A percentile compares a stretch with the other conserved stretches of the same genome.
phyloP scores from a whole-genome alignment of 2,888 invertebrate genomes.

The Invenusta paracnida region DNA sequence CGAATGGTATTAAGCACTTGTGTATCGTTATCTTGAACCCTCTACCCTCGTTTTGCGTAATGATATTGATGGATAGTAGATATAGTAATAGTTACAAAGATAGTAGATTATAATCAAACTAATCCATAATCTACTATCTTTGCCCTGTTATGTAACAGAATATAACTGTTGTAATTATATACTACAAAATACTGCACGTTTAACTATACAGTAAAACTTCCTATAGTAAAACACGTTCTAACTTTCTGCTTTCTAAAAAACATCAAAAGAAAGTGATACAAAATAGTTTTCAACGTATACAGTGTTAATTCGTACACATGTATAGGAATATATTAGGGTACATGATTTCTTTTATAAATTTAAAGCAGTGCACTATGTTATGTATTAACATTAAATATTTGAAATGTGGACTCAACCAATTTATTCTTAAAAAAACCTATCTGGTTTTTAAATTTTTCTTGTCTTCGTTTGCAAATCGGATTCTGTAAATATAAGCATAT shows the following conservation, averaged over 20 bases:
- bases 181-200: not conserved
- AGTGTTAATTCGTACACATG: not conserved
- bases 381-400: not conserved
- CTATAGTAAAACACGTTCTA: slow-evolving; percentile 20
- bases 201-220: slow-evolving; percentile 4
- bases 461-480: not conserved
- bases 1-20: not conserved
- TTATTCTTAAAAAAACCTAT: no score
- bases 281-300: slow-evolving; percentile 11
- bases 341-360: not conserved
- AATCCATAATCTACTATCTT: no score
- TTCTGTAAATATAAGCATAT: not conserved
- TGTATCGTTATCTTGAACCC: not conserved
- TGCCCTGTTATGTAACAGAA: not conserved
- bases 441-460: no score
- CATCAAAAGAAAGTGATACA: slow-evolving; percentile 7
- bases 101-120: no score
- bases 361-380: not conserved
- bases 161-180: not conserved
- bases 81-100: no score
- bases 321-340: not conserved
- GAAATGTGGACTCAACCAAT: not conserved
- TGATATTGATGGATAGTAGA: slow-evolving; percentile 6
- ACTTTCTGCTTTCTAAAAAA: slow-evolving; percentile 26
- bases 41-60: not conserved